A percentile compares a stretch with the other conserved stretches of the same genome.
Evolutionary conservation across 2,888 invertebrate genomes (phyloP).

Genomic region (Habroteleia sp.): DNA sequence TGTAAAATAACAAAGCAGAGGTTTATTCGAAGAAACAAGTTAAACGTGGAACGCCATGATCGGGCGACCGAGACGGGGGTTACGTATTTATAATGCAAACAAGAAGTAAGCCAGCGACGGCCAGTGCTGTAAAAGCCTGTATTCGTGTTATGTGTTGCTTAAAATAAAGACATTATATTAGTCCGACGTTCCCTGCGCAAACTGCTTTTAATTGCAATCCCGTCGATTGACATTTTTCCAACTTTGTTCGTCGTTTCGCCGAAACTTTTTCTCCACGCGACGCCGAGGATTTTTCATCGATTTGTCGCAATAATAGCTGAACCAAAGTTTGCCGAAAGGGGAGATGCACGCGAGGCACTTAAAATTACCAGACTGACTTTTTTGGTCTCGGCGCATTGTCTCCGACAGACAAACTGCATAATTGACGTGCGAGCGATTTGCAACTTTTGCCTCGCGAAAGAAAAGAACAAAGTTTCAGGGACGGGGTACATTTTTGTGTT

Average conservation of each 20-base stretch:
- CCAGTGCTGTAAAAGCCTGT: slow-evolving; percentile 68
- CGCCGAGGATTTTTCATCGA: slow-evolving; percentile 69
- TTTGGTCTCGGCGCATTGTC: slow-evolving; percentile 18
- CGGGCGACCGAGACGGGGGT: neutral
- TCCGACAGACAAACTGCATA: slow-evolving; percentile 39
- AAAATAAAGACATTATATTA: slow-evolving; percentile 73
- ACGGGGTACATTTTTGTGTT: slow-evolving; percentile 21
- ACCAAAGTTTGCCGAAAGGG: slow-evolving; percentile 56
- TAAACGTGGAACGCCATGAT: neutral
- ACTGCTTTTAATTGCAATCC: slow-evolving; percentile 24
- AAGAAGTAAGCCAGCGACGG: slow-evolving; percentile 37
- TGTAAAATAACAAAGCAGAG: slow-evolving; percentile 40
- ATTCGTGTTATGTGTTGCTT: slow-evolving; percentile 79
- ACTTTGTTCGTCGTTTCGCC: too few relatives aligned
- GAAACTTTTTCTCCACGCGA: slow-evolving; percentile 35
- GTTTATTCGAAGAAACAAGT: slow-evolving; percentile 2
- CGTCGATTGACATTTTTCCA: too few relatives aligned
- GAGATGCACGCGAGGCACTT: slow-evolving; percentile 22
- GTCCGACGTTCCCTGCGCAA: slow-evolving; percentile 8
- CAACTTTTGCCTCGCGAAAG: slow-evolving; percentile 9
- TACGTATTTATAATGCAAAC: slow-evolving; percentile 39
- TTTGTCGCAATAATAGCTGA: slow-evolving; percentile 69
- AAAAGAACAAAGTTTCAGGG: slow-evolving; percentile 49
- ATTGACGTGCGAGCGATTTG: slow-evolving; percentile 34
- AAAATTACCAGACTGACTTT: neutral